Evolutionary conservation across 1,140 invertebrate genomes (phyloP), one percentile per base, ranked within the genome.

Genomic region (Nymphalis io): DNA sequence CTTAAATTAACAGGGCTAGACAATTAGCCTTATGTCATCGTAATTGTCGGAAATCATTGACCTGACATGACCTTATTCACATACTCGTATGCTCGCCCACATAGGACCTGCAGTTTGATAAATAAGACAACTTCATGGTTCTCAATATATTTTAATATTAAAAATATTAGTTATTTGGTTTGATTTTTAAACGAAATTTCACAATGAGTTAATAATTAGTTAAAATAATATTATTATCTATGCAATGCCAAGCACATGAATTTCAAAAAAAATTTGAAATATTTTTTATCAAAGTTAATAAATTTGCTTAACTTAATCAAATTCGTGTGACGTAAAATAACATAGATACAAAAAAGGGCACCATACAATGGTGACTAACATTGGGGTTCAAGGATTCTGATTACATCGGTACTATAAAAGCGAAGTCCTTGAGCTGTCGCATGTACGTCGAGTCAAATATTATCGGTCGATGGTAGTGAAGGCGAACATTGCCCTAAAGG

Each of bases 51-150:
- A 71, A 66, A 61, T 44, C 58, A 27, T 71, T 71, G 63, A 71
- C 69, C 69, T 39, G 69, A 71, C 62, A 71, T 71, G 39, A 71
- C 58, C 69, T 65, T 53, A 71, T 53, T 66, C 69, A 55, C 58
- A 57, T 66, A n/a, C 27, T 33, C 27, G 15, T 12, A n/a, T 42
- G 20, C 4, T 55, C 69, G 46, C 69, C 62, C 39, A 71, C 68
- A 20, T 55, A 60, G 16, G 40, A 27, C 51, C 20, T 27, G 15
- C 51, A 21, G 6, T 15, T 51, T 20, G 1, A 27, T 18, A 12
- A 12, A 33, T 23, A 23, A 3, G 18, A 39, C 2, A 20, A 42
- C 42, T 15, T 11, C 20, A 12, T 23, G 6, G 20, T 12, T 55
- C 23, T 3, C 8, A 51, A n/a, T 55, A 27, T 27, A 10, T 18